Evolutionary conservation across 2,888 invertebrate genomes (phyloP), one percentile per base, ranked within the genome.

Genomic region (Campaea margaritaria): DNA sequence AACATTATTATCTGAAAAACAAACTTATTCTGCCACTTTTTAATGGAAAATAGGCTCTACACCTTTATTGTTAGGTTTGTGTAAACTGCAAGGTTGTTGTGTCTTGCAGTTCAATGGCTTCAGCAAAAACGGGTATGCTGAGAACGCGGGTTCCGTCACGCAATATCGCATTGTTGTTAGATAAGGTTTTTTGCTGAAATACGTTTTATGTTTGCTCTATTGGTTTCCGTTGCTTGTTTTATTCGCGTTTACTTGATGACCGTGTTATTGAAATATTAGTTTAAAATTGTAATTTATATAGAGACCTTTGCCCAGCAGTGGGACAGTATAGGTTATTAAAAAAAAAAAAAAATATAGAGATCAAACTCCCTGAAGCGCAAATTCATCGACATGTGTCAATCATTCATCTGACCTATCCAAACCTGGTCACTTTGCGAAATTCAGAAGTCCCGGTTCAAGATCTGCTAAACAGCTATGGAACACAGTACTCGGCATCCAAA

Each of bases 41-140:
- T 52, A 69, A 43, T 16, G 21, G 14, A 76, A 62, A 67, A 57
- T 45, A n/a, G 46, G 45, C 67, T 46, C 14, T 54, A 54, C 1
- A 0, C 0, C 0, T 0, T 8, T 34, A 42, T 47, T 43, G 63
- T 65, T 52, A 10, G 60, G 59, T 41, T 50, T 48, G 1, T 21
- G 12, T 27, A 44, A 38, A 56, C 47, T 44, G 61, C 45, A 43
- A 45, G 28, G 13, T 27, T 54, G 2, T 38, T 50, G 16, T 46
- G 65, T 61, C 58, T 61, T 67, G 64, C 72, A 65, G 69, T 70
- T 70, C 69, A 79, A 73, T 78, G 81, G 74, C 83, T 77, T 70
- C 46, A 48, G 68, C 68, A 75, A 82, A 79, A 82, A 79, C 68
- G 70, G 71, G 77, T 72, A 72, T 73, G 73, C 68, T 71, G 69